Base-by-base conservation (phyloP, 1,140 invertebrate genomes). In the Leptoteleia sp. region DNA sequence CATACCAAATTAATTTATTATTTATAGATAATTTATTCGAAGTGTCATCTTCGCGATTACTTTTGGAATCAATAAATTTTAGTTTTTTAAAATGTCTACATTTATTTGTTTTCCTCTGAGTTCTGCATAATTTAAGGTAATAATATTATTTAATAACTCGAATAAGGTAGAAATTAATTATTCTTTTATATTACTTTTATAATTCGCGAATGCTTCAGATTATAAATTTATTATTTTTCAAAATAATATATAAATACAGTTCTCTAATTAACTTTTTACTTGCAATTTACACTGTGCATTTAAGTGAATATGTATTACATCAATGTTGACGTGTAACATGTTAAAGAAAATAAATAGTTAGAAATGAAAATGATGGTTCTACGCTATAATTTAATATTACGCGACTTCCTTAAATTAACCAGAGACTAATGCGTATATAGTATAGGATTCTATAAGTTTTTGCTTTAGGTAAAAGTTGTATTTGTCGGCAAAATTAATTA, bases 401-500 rank as follows among this genome's bases (percentile, higher is more conserved):
- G 16, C 17, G 16, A 45, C 40, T 59, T 33, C 40, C 40, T 59
- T n/a, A 12, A 15, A 12, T n/a, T 15, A 27, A 27, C 42, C n/a
- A 31, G 57, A 27, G 31, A 62, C 33, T 62, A 62, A 62, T 38
- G 57, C 11, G 6, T 47, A 38, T 9, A 11, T 31, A 59, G 25
- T 12, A 17, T 25, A 43, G 54, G 31, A 75, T 29, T 80, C 81
- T 78, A 54, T 75, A 84, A 84, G 61, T n/a, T 38, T 80, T 83
- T 80, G 81, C 81, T 61, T 80, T 79, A 85, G 48, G 13, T 71
- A 45, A 83, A 85, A n/a, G n/a, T n/a, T n/a, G n/a, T n/a, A n/a
- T n/a, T n/a, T n/a, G n/a, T n/a, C n/a, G n/a, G n/a, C n/a, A n/a
- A n/a, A n/a, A n/a, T n/a, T n/a, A n/a, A n/a, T n/a, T n/a, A n/a